Evolutionary conservation across 2,113 vertebrate genomes (phyloP).

Genomic region (Serinus canaria): DNA sequence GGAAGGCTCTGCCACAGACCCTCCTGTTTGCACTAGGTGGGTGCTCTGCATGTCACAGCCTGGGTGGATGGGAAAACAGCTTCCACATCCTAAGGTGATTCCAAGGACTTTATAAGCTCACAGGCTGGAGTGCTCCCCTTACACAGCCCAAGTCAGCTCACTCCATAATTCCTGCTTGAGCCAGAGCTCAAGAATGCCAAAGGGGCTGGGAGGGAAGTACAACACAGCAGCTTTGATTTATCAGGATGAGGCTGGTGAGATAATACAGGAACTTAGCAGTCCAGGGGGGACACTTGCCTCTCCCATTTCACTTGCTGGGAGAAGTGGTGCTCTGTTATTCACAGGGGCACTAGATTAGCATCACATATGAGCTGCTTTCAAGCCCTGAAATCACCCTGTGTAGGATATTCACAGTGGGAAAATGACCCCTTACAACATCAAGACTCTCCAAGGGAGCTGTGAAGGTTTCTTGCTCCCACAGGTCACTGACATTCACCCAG

Average conservation of each 20-base stretch:
- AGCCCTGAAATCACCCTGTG: background rate
- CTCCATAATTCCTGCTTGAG: background rate
- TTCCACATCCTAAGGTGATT: background rate
- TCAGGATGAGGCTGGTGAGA: background rate
- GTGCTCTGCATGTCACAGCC: background rate
- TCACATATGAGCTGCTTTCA: background rate
- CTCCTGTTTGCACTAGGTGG: background rate
- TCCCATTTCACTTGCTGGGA: background rate
- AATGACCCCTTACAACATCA: background rate
- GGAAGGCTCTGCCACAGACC: background rate
- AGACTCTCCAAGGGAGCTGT: constrained; percentile 23
- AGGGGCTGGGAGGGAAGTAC: background rate
- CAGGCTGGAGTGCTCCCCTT: background rate
- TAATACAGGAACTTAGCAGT: background rate
- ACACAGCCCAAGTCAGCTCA: background rate
- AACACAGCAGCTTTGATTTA: background rate
- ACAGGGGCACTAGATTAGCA: background rate
- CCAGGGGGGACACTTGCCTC: background rate
- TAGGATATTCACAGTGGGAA: background rate
- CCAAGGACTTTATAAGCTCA: background rate
- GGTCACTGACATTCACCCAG: constrained; percentile 22
- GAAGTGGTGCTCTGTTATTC: background rate
- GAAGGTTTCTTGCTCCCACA: constrained; percentile 33
- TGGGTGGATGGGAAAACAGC: background rate
- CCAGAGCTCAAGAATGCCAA: background rate